Conservation (phyloP, 2,797 vertebrate species). For the Anabas testudineus region DNA sequence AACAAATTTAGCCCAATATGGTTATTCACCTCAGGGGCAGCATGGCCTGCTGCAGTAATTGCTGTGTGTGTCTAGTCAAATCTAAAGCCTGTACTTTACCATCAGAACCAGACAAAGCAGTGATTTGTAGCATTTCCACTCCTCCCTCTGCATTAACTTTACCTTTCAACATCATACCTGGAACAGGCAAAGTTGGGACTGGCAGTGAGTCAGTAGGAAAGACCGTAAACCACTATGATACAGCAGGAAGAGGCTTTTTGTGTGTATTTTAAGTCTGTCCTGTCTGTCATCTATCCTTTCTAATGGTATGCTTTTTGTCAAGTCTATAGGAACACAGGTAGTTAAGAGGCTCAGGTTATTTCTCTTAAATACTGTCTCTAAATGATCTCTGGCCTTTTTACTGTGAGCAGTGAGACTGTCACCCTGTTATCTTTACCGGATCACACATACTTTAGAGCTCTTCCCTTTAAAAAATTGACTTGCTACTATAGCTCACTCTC, state of each 20-base stretch:
- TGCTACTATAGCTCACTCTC: constrained; percentile 19
- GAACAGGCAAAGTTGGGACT: constrained; percentile 22
- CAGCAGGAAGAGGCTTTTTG: constrained; percentile 45
- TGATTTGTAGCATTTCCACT: constrained; percentile 56
- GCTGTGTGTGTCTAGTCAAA: constrained; percentile 42
- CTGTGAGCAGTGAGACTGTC: constrained; percentile 36
- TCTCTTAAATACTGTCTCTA: constrained; percentile 57
- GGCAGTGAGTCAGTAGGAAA: constrained; percentile 63
- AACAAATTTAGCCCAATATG: not conserved
- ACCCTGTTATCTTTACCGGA: constrained; percentile 65
- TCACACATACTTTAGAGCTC: constrained; percentile 70
- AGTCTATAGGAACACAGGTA: constrained; percentile 55
- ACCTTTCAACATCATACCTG: constrained; percentile 53
- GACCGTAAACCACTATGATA: constrained; percentile 56
- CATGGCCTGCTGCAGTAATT: constrained; percentile 49
- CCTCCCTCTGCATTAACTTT: constrained; percentile 54
- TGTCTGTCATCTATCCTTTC: constrained; percentile 67
- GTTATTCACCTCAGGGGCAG: constrained; percentile 14
- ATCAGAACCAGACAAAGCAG: constrained; percentile 66
- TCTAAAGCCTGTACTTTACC: constrained; percentile 64
- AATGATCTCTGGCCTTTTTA: constrained; percentile 29
- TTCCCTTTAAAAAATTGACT: constrained; percentile 52
- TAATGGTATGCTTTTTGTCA: constrained; percentile 67
- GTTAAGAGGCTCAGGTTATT: constrained; percentile 68
- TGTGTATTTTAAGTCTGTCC: constrained; percentile 36